Base-by-base conservation (phyloP, 2,113 vertebrate species). In the Odontophorus gujanensis region DNA sequence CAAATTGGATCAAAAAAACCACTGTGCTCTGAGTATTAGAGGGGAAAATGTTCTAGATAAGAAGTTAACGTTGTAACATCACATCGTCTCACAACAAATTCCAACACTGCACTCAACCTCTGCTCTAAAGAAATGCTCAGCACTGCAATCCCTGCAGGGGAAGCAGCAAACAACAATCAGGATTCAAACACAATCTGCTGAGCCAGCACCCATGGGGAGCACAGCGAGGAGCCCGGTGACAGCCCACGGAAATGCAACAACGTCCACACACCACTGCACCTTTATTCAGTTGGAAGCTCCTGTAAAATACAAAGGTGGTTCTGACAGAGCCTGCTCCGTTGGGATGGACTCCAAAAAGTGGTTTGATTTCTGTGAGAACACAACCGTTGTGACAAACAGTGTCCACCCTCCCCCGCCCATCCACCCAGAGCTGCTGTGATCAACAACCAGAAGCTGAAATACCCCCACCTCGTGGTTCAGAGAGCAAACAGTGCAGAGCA, bases 301-400 rank as follows among this genome's bases (percentile, higher is more conserved):
- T 43, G 74, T 9, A 57, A 7, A 62, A 45, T n/a, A 38, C 45
- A 67, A 36, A 75, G 77, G 13, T 19, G 36, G n/a, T 30, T 50
- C 77, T 45, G 42, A 26, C 20, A 53, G 1, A 71, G 51, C 40
- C 73, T 34, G 67, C 9, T 16, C 6, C 57, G 36, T 1, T 2
- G 53, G 62, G 81, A 68, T 5, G n/a, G 1, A 6, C 1, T 51
- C 78, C 78, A 47, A 15, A 72, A 0, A 59, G 58, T 26, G 43
- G 38, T 3, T 0, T 7, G 48, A 11, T 36, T 18, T 57, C 53
- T 17, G 0, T 1, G 11, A 68, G 28, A 45, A 6, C 11, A 7
- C 34, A 14, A 0, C 0, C 3, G 3, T 3, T 25, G 40, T 24
- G 36, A 50, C 34, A 40, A 65, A 42, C 6, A 45, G 19, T 20